phyloP scores from a whole-genome alignment of 2,797 vertebrate genomes.

The Esox masquinongy region DNA sequence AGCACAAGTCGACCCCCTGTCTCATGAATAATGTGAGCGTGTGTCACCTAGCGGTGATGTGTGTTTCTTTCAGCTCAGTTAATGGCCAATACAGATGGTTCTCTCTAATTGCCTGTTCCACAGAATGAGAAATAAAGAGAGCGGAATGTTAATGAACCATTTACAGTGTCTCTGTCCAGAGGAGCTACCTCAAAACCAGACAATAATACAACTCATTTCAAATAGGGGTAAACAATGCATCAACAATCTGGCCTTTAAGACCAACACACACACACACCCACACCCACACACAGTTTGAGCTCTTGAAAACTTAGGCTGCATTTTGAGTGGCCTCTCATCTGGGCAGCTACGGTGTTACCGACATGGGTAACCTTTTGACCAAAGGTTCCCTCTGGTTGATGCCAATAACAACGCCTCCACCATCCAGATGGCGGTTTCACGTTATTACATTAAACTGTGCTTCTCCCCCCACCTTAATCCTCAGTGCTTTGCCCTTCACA shows the following conservation, averaged over 20 bases:
- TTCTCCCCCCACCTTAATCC: conserved; percentile 68
- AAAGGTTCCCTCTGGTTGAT: conserved; percentile 54
- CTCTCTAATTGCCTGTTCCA: conserved; percentile 32
- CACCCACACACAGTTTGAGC: conserved; percentile 22
- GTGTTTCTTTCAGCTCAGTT: conserved; percentile 53
- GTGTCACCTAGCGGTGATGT: conserved; percentile 57
- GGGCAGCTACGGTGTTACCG: neutral
- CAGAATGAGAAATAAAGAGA: conserved; percentile 12
- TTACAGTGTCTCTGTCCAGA: conserved; percentile 25
- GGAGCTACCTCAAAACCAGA: conserved; percentile 39
- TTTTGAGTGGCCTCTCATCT: conserved; percentile 38
- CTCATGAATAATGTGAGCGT: conserved; percentile 69
- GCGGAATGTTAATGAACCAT: conserved; percentile 25
- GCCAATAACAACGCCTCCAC: conserved; percentile 38
- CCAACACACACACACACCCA: neutral
- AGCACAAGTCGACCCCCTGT: conserved; percentile 42
- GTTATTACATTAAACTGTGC: conserved; percentile 62
- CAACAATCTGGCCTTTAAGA: conserved; percentile 31
- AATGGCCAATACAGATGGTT: conserved; percentile 72
- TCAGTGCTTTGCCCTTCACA: conserved; percentile 71
- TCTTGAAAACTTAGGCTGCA: conserved; percentile 45
- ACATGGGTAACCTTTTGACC: conserved; percentile 52
- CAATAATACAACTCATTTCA: neutral
- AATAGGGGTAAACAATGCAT: neutral
- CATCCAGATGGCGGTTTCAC: conserved; percentile 42